Conservation (phyloP, 2,888 invertebrate genomes). For the Drosophila ezoana region DNA sequence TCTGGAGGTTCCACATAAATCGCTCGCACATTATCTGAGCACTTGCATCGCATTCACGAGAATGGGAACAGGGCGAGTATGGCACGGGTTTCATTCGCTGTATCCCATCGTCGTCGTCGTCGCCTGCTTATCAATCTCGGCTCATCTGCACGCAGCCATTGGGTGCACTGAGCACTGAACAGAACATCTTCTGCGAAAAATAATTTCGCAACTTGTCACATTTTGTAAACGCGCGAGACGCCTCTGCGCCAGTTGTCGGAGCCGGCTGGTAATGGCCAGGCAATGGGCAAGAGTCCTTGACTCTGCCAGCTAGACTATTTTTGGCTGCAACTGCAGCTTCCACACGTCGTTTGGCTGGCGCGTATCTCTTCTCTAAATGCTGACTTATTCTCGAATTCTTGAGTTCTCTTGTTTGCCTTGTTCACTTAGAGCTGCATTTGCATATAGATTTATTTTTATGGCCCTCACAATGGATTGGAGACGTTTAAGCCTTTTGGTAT, state of each 20-base stretch:
- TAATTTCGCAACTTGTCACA: constrained; percentile 79
- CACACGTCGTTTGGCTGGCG: constrained; percentile 24
- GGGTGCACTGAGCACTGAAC: constrained; percentile 20
- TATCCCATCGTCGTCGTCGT: constrained; percentile 19
- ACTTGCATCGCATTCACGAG: constrained; percentile 64
- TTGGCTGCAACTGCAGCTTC: constrained; percentile 34
- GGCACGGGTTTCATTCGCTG: constrained; percentile 45
- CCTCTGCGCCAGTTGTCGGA: constrained; percentile 66
- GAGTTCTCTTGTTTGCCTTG: constrained; percentile 40
- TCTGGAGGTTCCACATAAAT: constrained; percentile 73
- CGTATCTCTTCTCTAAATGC: constrained; percentile 29
- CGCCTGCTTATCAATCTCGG: constrained; percentile 74
- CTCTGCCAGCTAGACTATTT: constrained; percentile 60
- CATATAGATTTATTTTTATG: constrained; percentile 80
- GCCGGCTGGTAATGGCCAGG: constrained; percentile 34
- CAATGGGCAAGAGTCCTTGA: constrained; percentile 66
- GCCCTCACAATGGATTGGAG: constrained; percentile 45
- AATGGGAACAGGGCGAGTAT: constrained; percentile 48
- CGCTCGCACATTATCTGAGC: constrained; percentile 67
- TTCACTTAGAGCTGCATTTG: constrained; percentile 61
- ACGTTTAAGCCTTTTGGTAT: constrained; percentile 43
- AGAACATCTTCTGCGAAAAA: constrained; percentile 80
- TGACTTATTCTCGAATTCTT: constrained; percentile 38
- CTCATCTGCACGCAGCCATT: constrained; percentile 77
- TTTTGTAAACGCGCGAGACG: constrained; percentile 70